Evolutionary conservation across 1,140 invertebrate species (phyloP), one percentile per base, ranked within the genome.

Genomic region (Vanessa atalanta): DNA sequence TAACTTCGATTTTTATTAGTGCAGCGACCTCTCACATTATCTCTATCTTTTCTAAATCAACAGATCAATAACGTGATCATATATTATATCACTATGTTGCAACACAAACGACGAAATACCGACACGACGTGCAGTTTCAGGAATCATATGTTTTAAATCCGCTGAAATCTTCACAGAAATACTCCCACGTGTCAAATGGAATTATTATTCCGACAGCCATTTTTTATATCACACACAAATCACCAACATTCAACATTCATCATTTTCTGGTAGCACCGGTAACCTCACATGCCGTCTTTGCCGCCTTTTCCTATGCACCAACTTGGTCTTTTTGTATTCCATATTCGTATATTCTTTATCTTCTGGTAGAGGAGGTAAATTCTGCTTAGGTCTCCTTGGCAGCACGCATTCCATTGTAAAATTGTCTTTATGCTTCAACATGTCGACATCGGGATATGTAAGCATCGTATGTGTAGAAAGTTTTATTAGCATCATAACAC

Each of bases 311-410:
- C 79, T 79, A 43, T 81, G 80, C 15, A 83, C 80, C 53, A 83
- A 70, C 53, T 67, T 88, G 61, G 80, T 80, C 63, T 84, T 90
- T 51, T 83, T 84, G 47, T 88, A 65, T 31, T 87, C 85, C 0
- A 65, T 78, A 37, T 84, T 87, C 55, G 81, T 83, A 76, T 85
- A 89, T 65, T 92, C 90, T 51, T 87, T 89, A 70, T 92, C 90
- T 73, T 92, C 90, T 0, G 85, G 88, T n/a, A 92, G 65, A 12
- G 90, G 84, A 37, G 90, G 84, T 14, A 92, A 72, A 31, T 75
- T 82, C 50, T 87, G 71, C 67, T 88, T 89, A 6, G 84, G 80
- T 8, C 88, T 78, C 14, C 86, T 75, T 23, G 90, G 88, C 37
- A 88, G 67, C 0, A 89, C 82, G 72, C 86, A 91, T 76, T 92